Percentiles rank a stretch among this genome's conserved stretches.
Conservation (phyloP, 1,140 invertebrate genomes). For the Leptopilina clavipes region DNA sequence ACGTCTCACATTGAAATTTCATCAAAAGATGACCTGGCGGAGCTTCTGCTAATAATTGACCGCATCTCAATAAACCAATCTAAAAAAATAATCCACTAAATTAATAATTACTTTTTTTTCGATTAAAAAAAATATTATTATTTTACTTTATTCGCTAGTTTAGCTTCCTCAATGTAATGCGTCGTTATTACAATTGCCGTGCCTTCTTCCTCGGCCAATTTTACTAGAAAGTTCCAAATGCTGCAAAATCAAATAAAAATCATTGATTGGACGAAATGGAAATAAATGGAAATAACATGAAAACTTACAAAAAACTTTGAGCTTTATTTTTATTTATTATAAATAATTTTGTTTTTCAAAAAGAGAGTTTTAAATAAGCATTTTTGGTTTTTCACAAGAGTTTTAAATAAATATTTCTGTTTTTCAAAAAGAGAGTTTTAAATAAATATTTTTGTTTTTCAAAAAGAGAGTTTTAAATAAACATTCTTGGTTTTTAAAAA, state of each 20-base stretch:
- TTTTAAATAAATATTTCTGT: too few relatives aligned
- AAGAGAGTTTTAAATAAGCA: too few relatives aligned
- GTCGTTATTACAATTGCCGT: constrained; percentile 92
- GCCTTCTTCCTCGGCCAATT: constrained; percentile 81
- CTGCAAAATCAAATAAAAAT: constrained; percentile 70
- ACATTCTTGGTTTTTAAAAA: too few relatives aligned
- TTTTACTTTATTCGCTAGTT: constrained; percentile 86
- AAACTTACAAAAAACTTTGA: too few relatives aligned
- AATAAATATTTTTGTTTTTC: too few relatives aligned
- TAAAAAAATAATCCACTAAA: constrained; percentile 61
- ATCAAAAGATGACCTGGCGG: constrained; percentile 81
- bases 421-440: too few relatives aligned
- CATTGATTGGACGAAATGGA: constrained; percentile 53
- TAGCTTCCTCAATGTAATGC: constrained; percentile 95
- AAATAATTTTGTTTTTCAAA: too few relatives aligned
- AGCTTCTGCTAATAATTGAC: constrained; percentile 89
- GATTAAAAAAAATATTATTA: constrained; percentile 2
- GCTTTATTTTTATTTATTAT: too few relatives aligned
- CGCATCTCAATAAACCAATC: constrained; percentile 93
- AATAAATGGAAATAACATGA: too few relatives aligned
- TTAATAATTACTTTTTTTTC: not conserved
- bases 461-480: too few relatives aligned
- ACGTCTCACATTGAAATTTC: constrained; percentile 78
- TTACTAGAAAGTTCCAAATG: constrained; percentile 92
- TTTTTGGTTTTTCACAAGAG: too few relatives aligned